phyloP scores from a whole-genome alignment of 2,888 invertebrate genomes.

The Tromatobia lineatoria region DNA sequence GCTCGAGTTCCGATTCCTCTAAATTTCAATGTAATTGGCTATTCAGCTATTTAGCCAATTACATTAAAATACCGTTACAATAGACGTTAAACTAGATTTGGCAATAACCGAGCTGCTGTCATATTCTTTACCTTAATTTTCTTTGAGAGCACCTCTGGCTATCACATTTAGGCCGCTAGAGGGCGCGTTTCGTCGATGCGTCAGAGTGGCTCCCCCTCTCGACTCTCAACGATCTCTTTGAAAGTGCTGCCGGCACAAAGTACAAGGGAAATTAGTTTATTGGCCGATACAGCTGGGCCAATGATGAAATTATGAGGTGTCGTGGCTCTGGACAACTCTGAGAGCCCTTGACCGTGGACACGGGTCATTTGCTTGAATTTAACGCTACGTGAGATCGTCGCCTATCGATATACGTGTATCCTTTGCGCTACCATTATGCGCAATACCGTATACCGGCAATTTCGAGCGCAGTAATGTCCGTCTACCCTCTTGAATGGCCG shows the following conservation, averaged over 20 bases:
- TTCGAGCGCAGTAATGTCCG: neutral
- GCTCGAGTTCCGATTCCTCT: no score
- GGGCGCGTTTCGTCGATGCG: neutral
- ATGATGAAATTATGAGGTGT: slow-evolving; percentile 75
- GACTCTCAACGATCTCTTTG: neutral
- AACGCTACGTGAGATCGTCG: slow-evolving; percentile 7
- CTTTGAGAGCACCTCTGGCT: no score
- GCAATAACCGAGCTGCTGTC: neutral
- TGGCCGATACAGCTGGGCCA: slow-evolving; percentile 68
- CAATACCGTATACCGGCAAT: neutral
- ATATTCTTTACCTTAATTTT: neutral
- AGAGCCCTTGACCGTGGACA: slow-evolving; percentile 62
- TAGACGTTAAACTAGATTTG: neutral
- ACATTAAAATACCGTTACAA: no score
- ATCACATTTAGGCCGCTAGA: neutral
- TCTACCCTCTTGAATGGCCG: neutral
- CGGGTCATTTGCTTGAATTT: slow-evolving; percentile 74
- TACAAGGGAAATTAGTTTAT: slow-evolving; percentile 75
- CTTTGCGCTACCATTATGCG: slow-evolving; percentile 16
- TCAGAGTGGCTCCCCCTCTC: neutral
- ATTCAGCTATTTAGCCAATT: no score
- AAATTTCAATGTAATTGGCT: no score
- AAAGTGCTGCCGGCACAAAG: slow-evolving; percentile 54
- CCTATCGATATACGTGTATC: neutral
- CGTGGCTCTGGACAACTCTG: slow-evolving; percentile 17